phyloP scores from a whole-genome alignment of 2,113 vertebrate genomes.

The Nycticorax nycticorax region DNA sequence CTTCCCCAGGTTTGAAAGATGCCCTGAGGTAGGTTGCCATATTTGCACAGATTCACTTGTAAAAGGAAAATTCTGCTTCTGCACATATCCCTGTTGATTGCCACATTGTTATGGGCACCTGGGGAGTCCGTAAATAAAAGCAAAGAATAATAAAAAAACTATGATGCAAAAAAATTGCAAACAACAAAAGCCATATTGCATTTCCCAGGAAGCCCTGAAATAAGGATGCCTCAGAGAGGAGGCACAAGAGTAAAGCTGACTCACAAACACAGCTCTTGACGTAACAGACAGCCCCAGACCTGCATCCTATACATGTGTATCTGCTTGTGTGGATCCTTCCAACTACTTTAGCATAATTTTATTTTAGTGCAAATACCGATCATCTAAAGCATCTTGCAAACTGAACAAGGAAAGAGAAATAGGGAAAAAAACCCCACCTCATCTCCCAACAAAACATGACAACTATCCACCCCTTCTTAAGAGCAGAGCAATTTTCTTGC shows the following conservation, averaged over 20 bases:
- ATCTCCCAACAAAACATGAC: neutral
- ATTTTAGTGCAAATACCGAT: neutral
- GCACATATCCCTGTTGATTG: neutral
- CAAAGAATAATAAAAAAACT: neutral
- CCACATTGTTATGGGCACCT: neutral
- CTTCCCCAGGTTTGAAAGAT: neutral
- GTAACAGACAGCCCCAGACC: neutral
- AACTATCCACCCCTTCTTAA: neutral
- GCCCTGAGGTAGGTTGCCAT: neutral
- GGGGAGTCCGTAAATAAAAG: neutral
- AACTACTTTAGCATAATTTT: neutral
- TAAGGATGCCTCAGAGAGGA: neutral
- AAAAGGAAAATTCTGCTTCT: neutral
- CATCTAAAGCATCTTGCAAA: neutral
- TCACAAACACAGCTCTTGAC: neutral
- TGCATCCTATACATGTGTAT: neutral
- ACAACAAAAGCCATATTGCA: neutral
- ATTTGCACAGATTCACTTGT: slow-evolving; percentile 17
- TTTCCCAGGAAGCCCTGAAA: neutral
- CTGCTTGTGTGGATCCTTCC: neutral
- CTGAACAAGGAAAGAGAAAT: neutral
- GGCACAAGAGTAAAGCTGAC: neutral
- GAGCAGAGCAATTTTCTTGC: neutral
- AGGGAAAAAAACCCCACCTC: accelerated
- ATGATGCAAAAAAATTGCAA: neutral